These are phyloP conservation scores for Grammomys surdaster DNA, from an alignment of 2,113 vertebrate species.

Conservation along the genomic window DNA sequence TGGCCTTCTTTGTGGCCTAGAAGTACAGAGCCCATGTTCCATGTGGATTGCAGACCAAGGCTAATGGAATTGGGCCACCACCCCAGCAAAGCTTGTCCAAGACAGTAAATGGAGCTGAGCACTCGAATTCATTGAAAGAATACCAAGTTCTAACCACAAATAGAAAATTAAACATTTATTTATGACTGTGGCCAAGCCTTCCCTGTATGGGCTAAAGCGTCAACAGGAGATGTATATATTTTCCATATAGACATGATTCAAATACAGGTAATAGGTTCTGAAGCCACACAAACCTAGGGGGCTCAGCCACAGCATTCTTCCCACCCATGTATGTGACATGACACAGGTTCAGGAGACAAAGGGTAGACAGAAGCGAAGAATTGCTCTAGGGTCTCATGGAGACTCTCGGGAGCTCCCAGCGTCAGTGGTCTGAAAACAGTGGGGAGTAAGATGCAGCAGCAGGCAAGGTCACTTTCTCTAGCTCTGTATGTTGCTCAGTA, in stretches of 20 bases:
- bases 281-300: background rate
- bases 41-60: background rate
- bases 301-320: background rate
- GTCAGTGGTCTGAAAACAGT: background rate
- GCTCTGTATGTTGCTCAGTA: background rate
- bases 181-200: background rate
- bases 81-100: background rate
- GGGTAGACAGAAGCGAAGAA: background rate
- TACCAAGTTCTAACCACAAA: background rate
- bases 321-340: background rate
- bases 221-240: background rate
- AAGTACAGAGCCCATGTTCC: background rate
- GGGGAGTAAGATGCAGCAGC: background rate
- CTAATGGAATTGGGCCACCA: background rate
- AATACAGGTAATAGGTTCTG: background rate
- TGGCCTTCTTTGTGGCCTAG: background rate
- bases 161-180: background rate
- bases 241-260: background rate
- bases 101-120: background rate
- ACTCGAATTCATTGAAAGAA: background rate
- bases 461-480: background rate
- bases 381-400: background rate
- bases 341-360: background rate
- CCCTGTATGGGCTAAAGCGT: background rate
- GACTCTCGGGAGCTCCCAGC: rapidly evolving